Conservation (phyloP, 2,797 vertebrate species). For the Loris lydekkerianus region DNA sequence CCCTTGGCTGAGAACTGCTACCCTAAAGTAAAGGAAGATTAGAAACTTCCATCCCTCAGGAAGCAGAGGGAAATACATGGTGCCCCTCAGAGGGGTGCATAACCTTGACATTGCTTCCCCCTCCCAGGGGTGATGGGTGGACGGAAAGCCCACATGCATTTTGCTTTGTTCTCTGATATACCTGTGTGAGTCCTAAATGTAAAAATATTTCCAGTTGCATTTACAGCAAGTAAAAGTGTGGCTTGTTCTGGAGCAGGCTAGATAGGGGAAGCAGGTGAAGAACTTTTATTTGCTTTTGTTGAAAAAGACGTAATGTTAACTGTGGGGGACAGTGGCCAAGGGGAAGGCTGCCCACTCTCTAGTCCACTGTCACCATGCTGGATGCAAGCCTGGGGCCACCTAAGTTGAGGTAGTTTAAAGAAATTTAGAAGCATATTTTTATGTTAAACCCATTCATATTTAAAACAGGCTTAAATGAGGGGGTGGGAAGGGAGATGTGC, state of each 20-base stretch:
- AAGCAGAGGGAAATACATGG: not conserved
- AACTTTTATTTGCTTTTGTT: conserved; percentile 8
- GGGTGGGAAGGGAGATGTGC: not conserved
- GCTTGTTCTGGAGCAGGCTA: not conserved
- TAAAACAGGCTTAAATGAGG: not conserved
- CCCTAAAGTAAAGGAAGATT: not conserved
- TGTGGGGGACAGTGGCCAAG: not conserved
- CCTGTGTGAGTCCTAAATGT: not conserved
- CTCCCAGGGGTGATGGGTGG: not conserved
- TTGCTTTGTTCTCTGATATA: not conserved
- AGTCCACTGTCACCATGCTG: not conserved
- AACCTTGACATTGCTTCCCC: not conserved
- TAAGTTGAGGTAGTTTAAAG: conserved; percentile 10
- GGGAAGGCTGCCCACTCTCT: not conserved
- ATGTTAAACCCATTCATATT: conserved; percentile 37
- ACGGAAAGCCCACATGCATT: not conserved
- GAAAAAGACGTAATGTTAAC: not conserved
- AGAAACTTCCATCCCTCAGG: not conserved
- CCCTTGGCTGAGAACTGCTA: not conserved
- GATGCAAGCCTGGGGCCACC: not conserved
- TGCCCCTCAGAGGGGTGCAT: not conserved
- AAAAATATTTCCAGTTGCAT: not conserved
- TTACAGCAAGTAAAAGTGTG: not conserved
- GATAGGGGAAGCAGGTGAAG: not conserved
- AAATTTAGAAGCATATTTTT: not conserved